Base-by-base conservation (phyloP, 1,140 invertebrate genomes). In the Drosophila nigrodunni region DNA sequence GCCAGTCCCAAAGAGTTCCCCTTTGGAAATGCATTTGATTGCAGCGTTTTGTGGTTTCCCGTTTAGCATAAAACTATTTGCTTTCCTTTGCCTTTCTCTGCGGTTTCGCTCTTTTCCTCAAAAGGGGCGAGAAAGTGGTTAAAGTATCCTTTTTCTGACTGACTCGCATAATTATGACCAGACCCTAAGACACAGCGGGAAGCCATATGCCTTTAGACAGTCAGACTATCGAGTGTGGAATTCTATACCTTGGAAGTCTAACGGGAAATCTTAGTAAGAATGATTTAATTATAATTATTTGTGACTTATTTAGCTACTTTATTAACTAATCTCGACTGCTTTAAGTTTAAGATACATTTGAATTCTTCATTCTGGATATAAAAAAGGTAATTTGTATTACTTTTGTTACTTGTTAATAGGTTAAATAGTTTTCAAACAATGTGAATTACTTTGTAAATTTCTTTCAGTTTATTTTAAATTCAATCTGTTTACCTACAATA, bases 11-110 rank as follows among this genome's bases (percentile, higher is more conserved):
- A 34, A 49, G 46, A 37, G 64, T 61, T 52, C 50, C 60, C 70
- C 68, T 73, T 68, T 79, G 62, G 60, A 62, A 73, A 57, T 80
- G 78, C 25, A 46, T 50, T 69, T 81, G 75, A 78, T 79, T 77
- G 75, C 77, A 47, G 44, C 61, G 52, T 82, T 87, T 80, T 87
- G 77, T 82, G 82, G 81, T 88, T 87, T 77, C 77, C 67, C 80
- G 37, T 62, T 55, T 58, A 10, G 44, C 44, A 30, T 30, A 30
- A 30, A 30, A 30, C 25, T 30, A 30, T 46, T 65, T 60, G 41
- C 44, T 62, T 78, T 78, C 18, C 18, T 21, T 21, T 21, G 18
- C 18, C 2, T 78, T 88, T 77, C 25, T 30, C 6, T 87, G 77
- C 67, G 83, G 83, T 88, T 87, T 87, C 83, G 34, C 77, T 46